Evolutionary conservation across 2,888 invertebrate genomes (phyloP), one percentile per base, ranked within the genome.

Genomic region (Mimachlamys varia): DNA sequence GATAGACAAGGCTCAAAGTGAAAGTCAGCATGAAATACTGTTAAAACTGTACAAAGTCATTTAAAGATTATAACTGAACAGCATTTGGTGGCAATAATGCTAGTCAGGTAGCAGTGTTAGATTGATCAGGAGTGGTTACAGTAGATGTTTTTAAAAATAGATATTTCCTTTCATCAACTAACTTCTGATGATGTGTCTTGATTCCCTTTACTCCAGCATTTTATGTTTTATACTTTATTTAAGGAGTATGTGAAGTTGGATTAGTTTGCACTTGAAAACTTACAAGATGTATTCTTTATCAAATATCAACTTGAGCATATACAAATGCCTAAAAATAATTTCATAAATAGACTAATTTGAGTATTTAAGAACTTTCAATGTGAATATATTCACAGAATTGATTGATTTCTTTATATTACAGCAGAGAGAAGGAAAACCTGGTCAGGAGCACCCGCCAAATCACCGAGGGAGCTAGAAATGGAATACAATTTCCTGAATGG

Each of bases 341-440:
- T 44, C 3, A 7, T 44, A 3, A 44, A 44, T n/a, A n/a, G n/a
- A n/a, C n/a, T n/a, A 22, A 62, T 62, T 3, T 62, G n/a, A 22
- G 22, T 62, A n/a, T 53, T 53, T 53, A 53, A 44, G 7, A 44
- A 44, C 44, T 44, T 5, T n/a, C 3, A 44, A 44, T 44, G 17
- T n/a, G 44, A 33, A n/a, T n/a, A n/a, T 88, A 7, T 44, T 15
- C 50, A 38, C 88, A 49, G 7, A 44, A 62, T 37, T 90, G 53
- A 53, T 55, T 90, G 19, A 15, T 87, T 58, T 87, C 37, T 90
- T 62, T 89, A 88, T 89, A 90, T 94, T 92, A 55, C 93, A 95
- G 95, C 95, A 90, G 94, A 94, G 87, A 92, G 95, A 92, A 91
- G 95, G 87, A 95, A 96, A 90, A 96, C 95, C 0, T 96, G 95